A percentile compares a stretch with the other conserved stretches of the same genome.
Conservation (phyloP, 2,797 vertebrate genomes). For the Onychomys arenicola region DNA sequence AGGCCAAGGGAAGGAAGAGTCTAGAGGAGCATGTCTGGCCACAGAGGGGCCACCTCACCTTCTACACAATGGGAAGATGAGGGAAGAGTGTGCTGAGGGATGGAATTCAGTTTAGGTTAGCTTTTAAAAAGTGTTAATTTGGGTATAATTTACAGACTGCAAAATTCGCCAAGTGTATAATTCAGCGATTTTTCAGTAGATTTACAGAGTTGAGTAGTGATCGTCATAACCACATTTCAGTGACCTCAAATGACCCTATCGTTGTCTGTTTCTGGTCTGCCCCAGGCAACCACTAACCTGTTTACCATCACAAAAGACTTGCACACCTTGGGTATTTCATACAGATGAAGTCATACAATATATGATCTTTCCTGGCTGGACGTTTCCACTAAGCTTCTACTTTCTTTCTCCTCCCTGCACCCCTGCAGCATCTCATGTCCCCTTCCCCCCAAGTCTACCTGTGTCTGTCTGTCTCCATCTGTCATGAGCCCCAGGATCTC, state of each 20-base stretch:
- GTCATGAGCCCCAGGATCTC: not conserved
- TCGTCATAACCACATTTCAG: not conserved
- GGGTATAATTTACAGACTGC: not conserved
- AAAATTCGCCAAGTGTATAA: not conserved
- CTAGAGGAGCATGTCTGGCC: not conserved
- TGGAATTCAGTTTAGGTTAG: not conserved
- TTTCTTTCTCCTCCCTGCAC: not conserved
- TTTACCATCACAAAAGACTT: not conserved
- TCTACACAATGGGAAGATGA: not conserved
- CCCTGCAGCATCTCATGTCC: too few species aligned
- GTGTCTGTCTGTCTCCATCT: not conserved
- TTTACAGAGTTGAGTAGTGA: not conserved
- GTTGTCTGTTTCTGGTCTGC: not conserved
- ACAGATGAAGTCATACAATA: not conserved
- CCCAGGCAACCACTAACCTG: not conserved
- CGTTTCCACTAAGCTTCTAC: not conserved
- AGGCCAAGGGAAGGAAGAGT: not conserved
- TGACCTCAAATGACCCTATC: not conserved
- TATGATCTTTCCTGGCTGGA: not conserved
- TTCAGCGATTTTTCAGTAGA: not conserved
- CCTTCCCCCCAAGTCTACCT: not conserved
- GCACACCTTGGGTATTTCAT: not conserved
- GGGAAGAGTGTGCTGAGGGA: not conserved
- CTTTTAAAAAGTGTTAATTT: not conserved
- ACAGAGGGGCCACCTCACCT: not conserved